Evolutionary conservation across 2,888 invertebrate genomes (phyloP).

Genomic region (Mystacides longicornis): DNA sequence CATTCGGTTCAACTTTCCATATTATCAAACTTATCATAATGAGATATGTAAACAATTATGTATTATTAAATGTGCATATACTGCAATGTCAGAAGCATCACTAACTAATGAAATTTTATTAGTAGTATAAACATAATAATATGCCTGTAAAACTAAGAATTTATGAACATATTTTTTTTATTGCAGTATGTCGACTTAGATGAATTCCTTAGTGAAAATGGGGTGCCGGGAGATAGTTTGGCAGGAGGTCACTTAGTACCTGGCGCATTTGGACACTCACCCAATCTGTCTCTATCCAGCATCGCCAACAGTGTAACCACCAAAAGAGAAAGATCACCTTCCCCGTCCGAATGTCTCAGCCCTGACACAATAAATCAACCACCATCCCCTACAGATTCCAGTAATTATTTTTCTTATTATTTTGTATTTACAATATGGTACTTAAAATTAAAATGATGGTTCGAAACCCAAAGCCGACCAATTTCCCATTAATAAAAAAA

Average conservation of each 20-base stretch:
- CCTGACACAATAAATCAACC: constrained; percentile 84
- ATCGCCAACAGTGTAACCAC: constrained; percentile 62
- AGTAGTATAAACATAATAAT: background rate
- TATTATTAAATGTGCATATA: background rate
- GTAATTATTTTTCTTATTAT: constrained; percentile 49
- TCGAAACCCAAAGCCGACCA: too few species aligned
- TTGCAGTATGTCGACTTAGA: constrained; percentile 93
- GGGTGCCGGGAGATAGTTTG: constrained; percentile 76
- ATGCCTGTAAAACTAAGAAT: background rate
- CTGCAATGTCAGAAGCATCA: background rate
- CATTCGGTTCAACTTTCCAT: background rate
- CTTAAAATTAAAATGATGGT: too few species aligned
- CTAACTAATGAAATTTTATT: too few species aligned
- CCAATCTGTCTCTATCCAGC: constrained; percentile 50
- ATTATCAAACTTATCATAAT: background rate
- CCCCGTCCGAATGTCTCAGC: constrained; percentile 83
- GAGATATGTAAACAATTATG: background rate
- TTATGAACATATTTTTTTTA: background rate
- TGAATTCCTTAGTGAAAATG: constrained; percentile 93
- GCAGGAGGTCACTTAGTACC: constrained; percentile 56
- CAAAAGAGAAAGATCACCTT: constrained; percentile 80
- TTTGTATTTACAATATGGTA: too few species aligned
- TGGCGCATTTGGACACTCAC: constrained; percentile 51
- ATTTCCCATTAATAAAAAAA: too few species aligned
- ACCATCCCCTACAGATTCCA: constrained; percentile 84